Conservation (phyloP, 92 coral and sea anemone genomes). For the Palythoa grandis region DNA sequence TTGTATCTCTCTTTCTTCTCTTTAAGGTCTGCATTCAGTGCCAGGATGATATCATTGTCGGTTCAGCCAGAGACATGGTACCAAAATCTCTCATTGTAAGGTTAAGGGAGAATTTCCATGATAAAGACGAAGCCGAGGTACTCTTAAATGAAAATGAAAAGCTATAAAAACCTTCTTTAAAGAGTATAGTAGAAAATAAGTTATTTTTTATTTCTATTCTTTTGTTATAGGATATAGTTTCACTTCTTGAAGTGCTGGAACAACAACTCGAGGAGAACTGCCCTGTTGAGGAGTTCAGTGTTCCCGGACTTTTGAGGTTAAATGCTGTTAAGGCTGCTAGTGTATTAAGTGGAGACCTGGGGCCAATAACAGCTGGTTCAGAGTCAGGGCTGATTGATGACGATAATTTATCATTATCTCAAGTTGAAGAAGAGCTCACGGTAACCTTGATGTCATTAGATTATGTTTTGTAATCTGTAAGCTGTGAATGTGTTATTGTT, state of each 20-base stretch:
- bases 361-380: conserved; percentile 30
- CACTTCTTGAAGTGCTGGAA: conserved; percentile 64
- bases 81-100: conserved; percentile 77
- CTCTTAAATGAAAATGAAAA: background rate
- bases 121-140: conserved; percentile 51
- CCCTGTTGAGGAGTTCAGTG: conserved; percentile 15
- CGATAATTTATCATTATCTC: conserved; percentile 54
- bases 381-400: conserved; percentile 62
- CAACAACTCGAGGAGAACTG: conserved; percentile 63
- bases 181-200: background rate
- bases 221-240: conserved; percentile 52
- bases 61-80: conserved; percentile 87
- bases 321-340: conserved; percentile 13
- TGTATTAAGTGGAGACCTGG: conserved; percentile 41
- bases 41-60: conserved; percentile 74
- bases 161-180: background rate
- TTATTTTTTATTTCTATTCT: background rate
- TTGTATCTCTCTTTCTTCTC: background rate
- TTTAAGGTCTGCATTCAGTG: conserved; percentile 73
- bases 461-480: too few species aligned
- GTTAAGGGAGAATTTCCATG: conserved; percentile 61
- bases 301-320: conserved; percentile 21
- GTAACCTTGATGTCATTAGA: background rate
- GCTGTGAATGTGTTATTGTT: too few species aligned
- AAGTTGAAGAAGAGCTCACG: conserved; percentile 50